These are phyloP conservation scores for Asobara japonica DNA, from an alignment of 1,140 invertebrate genomes.

Conservation along the genomic window DNA sequence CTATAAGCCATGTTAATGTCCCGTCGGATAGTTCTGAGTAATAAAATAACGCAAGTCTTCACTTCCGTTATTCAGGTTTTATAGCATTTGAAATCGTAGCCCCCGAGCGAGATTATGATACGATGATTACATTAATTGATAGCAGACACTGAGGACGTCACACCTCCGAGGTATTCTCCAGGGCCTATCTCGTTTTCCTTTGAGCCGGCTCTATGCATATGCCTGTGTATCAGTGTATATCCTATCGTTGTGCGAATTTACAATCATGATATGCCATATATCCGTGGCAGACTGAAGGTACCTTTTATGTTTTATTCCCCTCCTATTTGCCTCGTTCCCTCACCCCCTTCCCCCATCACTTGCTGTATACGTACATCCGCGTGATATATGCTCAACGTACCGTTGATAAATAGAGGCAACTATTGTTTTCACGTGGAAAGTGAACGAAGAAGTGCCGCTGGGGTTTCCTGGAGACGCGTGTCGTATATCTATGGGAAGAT, in stretches of 20 bases:
- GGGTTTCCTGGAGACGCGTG: slow-evolving; percentile 34
- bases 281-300: slow-evolving; percentile 10
- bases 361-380: slow-evolving; percentile 24
- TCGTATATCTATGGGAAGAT: neutral
- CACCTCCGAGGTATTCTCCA: slow-evolving; percentile 19
- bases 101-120: slow-evolving; percentile 35
- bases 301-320: slow-evolving; percentile 7
- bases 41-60: slow-evolving; percentile 26
- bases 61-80: slow-evolving; percentile 32
- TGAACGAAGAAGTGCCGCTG: slow-evolving; percentile 32
- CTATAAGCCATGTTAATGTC: too few relatives aligned
- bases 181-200: neutral
- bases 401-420: slow-evolving; percentile 39
- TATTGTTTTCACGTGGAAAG: slow-evolving; percentile 40
- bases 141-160: slow-evolving; percentile 34
- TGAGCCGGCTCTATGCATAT: neutral
- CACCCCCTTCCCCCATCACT: neutral
- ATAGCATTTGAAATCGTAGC: slow-evolving; percentile 29
- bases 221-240: neutral
- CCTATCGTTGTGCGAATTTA: slow-evolving; percentile 21
- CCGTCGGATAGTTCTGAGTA: too few relatives aligned
- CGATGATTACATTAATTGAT: slow-evolving; percentile 42
- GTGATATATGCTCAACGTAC: slow-evolving; percentile 37
- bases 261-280: slow-evolving; percentile 24
- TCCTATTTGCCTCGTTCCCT: neutral